phyloP scores from a whole-genome alignment of 2,113 vertebrate genomes.

The Periophthalmodon schlosseri region DNA sequence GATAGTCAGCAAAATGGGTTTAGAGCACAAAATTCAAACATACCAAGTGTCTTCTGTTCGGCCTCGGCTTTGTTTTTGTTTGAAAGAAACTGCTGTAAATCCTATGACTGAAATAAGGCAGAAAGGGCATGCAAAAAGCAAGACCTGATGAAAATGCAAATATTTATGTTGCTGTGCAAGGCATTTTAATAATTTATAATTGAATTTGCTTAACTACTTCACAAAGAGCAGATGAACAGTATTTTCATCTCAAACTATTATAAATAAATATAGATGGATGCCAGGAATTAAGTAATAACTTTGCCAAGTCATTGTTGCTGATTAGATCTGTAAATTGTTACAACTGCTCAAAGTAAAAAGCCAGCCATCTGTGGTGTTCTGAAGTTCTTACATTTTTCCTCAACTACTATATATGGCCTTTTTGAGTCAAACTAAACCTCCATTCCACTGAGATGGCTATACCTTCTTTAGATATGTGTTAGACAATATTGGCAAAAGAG shows the following conservation, averaged over 20 bases:
- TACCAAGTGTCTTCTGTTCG: background rate
- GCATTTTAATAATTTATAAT: background rate
- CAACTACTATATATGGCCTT: background rate
- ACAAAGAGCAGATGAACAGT: no score
- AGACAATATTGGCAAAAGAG: no score
- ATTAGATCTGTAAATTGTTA: background rate
- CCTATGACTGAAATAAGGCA: background rate
- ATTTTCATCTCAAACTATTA: background rate
- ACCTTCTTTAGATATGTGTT: no score
- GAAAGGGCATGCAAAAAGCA: background rate
- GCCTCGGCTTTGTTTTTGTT: background rate
- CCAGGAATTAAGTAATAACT: background rate
- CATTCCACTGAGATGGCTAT: no score
- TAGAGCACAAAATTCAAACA: conserved; percentile 13
- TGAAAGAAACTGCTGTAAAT: background rate
- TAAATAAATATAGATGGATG: background rate
- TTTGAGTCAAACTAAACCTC: background rate
- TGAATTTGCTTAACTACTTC: no score
- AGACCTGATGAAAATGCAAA: background rate
- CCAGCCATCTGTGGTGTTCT: background rate
- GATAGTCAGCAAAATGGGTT: conserved; percentile 10
- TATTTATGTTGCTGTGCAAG: background rate
- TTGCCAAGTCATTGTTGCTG: background rate
- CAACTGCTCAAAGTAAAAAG: background rate
- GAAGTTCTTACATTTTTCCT: background rate